Conservation (phyloP, 2,888 invertebrate species). For the Oscheius sp. region DNA sequence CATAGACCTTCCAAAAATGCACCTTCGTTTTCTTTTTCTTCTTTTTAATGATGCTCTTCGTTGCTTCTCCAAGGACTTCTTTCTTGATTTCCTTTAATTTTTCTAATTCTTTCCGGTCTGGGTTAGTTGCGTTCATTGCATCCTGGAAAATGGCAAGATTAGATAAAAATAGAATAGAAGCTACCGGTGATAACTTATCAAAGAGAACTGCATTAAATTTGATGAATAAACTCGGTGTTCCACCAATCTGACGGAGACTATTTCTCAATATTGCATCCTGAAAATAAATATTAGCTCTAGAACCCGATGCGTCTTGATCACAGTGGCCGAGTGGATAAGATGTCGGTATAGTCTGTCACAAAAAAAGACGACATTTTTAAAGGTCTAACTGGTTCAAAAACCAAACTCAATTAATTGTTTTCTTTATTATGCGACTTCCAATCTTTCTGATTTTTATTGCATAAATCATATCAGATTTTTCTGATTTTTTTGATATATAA, state of each 20-base stretch:
- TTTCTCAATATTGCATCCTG: slow-evolving; percentile 63
- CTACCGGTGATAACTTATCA: slow-evolving; percentile 54
- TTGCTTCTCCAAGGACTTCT: slow-evolving; percentile 16
- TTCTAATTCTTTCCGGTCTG: slow-evolving; percentile 45
- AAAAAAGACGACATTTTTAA: no score
- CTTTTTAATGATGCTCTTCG: slow-evolving; percentile 14
- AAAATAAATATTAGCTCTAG: slow-evolving; percentile 5
- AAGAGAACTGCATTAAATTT: slow-evolving; percentile 66
- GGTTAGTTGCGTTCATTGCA: slow-evolving; percentile 34
- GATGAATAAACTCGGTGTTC: slow-evolving; percentile 67
- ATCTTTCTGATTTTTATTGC: no score
- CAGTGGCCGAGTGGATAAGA: no score
- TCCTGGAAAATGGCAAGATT: slow-evolving; percentile 31
- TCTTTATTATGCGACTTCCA: no score
- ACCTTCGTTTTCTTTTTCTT: slow-evolving; percentile 52
- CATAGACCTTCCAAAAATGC: no score
- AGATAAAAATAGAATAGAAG: not conserved
- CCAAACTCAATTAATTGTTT: no score
- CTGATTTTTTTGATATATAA: no score
- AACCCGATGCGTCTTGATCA: no score
- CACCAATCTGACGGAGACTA: slow-evolving; percentile 57
- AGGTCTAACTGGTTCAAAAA: no score
- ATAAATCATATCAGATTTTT: no score
- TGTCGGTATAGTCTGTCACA: no score
- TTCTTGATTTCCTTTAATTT: slow-evolving; percentile 44